A percentile compares a stretch with the other conserved stretches of the same genome.
These are phyloP conservation scores for Stigmatopora argus DNA, from an alignment of 2,113 vertebrate species.

Conservation along the genomic window DNA sequence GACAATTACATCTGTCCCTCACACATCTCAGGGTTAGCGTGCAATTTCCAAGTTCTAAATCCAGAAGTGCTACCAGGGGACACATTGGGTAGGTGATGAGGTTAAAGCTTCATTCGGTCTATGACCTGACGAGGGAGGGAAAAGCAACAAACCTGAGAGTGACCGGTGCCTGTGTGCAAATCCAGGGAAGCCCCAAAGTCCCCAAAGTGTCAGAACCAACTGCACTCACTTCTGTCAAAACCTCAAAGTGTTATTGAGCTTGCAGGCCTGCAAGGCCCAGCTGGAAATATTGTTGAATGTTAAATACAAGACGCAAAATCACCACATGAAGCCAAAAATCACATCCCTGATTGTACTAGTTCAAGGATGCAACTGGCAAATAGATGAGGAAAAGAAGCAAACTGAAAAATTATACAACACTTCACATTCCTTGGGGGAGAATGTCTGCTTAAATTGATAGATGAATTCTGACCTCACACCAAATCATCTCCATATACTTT, in stretches of 20 bases:
- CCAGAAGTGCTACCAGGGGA: constrained; percentile 70
- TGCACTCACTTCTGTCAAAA: constrained; percentile 63
- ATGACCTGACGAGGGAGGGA: constrained; percentile 61
- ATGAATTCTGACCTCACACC: background rate
- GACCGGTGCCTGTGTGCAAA: constrained; percentile 61
- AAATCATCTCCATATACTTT: background rate
- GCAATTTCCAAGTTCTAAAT: constrained; percentile 72
- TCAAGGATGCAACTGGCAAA: constrained; percentile 24
- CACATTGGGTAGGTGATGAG: constrained; percentile 73
- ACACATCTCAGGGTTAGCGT: constrained; percentile 50
- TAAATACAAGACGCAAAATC: constrained; percentile 52
- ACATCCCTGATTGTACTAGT: constrained; percentile 42
- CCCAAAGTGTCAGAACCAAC: constrained; percentile 67
- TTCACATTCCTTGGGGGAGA: background rate
- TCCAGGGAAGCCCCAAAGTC: constrained; percentile 59
- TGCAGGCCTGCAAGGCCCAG: constrained; percentile 55
- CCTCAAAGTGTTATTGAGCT: constrained; percentile 72
- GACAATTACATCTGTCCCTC: constrained; percentile 41
- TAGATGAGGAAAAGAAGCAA: background rate
- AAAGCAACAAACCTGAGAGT: constrained; percentile 64
- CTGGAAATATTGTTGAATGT: constrained; percentile 71
- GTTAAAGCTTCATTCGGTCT: constrained; percentile 81
- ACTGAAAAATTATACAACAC: background rate
- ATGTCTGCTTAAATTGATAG: background rate
- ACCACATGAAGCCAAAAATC: constrained; percentile 54